Evolutionary conservation across 1,140 invertebrate species (phyloP), one percentile per base, ranked within the genome.

Genomic region (Zaprionus davidi): DNA sequence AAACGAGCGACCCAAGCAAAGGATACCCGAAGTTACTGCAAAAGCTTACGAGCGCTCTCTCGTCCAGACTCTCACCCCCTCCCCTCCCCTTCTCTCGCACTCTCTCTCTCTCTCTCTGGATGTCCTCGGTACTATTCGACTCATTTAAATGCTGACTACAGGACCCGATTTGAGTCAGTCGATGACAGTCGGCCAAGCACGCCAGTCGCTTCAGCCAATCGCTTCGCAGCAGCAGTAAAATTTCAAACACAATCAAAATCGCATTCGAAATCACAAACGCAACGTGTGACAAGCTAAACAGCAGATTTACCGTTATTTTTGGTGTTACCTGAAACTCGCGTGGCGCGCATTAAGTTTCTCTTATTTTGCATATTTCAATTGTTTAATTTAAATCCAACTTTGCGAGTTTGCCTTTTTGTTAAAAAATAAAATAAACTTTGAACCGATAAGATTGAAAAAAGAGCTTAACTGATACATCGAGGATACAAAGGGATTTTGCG

Each of bases 111-210:
- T 46, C 22, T 74, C 49, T 51, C 55, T 51, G 38, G 49, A 49
- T 36, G 34, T 38, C 26, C 38, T 12, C 15, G 34, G 13, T 46
- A 26, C 12, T 36, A 55, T 55, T 67, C 20, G 22, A 12, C 46
- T 46, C 51, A 31, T 80, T 81, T 90, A 90, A 73, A 91, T 72
- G 58, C 60, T 60, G 78, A 44, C 67, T 57, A 13, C 63, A 57
- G 68, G 15, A 22, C 56, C 34, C 85, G 72, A 81, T 55, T 26
- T 65, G 34, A 24, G 56, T 92, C 80, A 92, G 91, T 92, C 91
- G 91, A 92, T 92, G 76, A 76, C 82, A 78, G 91, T 92, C 91
- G 91, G 91, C 91, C 88, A 91, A 79, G 91, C 88, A 90, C 85
- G 79, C 74, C 72, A 76, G 71, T 76, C 82, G 82, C 83, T 79